Evolutionary conservation across 2,888 invertebrate species (phyloP).

Genomic region (Zaprionus bogoriensis): DNA sequence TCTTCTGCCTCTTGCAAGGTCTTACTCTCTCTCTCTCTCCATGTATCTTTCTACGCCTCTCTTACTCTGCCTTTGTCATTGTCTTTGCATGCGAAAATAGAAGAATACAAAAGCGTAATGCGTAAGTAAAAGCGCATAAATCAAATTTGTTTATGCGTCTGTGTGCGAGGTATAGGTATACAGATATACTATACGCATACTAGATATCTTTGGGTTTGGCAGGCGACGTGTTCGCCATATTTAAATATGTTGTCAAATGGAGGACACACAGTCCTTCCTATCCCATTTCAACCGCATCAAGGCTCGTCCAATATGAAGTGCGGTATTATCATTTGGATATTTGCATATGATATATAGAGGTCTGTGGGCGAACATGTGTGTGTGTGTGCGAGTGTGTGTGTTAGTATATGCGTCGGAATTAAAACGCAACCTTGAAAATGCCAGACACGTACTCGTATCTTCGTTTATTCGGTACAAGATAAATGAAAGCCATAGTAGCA

Average conservation of each 20-base stretch:
- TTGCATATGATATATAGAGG: slow-evolving; percentile 51
- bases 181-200: slow-evolving; percentile 4
- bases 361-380: neutral
- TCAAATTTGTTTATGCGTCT: slow-evolving; percentile 37
- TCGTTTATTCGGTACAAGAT: slow-evolving; percentile 49
- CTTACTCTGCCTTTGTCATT: slow-evolving; percentile 1
- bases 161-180: slow-evolving; percentile 1
- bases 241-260: slow-evolving; percentile 63
- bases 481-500: slow-evolving; percentile 39
- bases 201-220: slow-evolving; percentile 25
- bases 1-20: neutral
- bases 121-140: slow-evolving; percentile 55
- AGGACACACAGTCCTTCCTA: slow-evolving; percentile 43
- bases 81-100: slow-evolving; percentile 62
- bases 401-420: slow-evolving; percentile 45
- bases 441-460: slow-evolving; percentile 60
- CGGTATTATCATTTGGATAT: slow-evolving; percentile 68
- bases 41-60: neutral
- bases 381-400: slow-evolving; percentile 21
- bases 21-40: slow-evolving; percentile 1
- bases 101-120: slow-evolving; percentile 47
- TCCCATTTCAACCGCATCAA: slow-evolving; percentile 47
- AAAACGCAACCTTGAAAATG: slow-evolving; percentile 72
- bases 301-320: slow-evolving; percentile 64
- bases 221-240: slow-evolving; percentile 60